Evolutionary conservation across 2,113 vertebrate species (phyloP).

Genomic region (Patagioenas fasciata): DNA sequence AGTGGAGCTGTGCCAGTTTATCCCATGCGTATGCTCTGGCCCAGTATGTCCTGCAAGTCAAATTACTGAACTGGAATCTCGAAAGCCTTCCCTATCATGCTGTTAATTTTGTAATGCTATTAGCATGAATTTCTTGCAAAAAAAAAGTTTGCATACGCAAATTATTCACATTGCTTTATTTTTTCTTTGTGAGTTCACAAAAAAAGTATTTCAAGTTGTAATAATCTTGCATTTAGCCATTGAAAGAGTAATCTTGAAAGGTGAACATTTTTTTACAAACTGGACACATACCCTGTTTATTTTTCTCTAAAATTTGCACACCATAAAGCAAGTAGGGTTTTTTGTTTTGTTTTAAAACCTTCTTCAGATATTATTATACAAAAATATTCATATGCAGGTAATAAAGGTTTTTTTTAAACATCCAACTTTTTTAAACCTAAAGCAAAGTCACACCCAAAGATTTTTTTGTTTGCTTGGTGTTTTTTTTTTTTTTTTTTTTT

Average conservation of each 20-base stretch:
- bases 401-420: slow-evolving; percentile 73
- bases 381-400: slow-evolving; percentile 80
- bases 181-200: slow-evolving; percentile 73
- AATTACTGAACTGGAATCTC: neutral
- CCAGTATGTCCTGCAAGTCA: neutral
- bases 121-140: slow-evolving; percentile 11
- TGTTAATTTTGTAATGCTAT: neutral
- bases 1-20: neutral
- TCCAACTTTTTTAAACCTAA: slow-evolving; percentile 67
- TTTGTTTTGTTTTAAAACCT: slow-evolving; percentile 62
- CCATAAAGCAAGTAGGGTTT: slow-evolving; percentile 69
- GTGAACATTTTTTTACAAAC: slow-evolving; percentile 76
- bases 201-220: slow-evolving; percentile 67
- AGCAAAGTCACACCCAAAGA: slow-evolving; percentile 65
- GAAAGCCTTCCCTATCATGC: neutral
- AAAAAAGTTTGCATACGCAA: slow-evolving; percentile 70
- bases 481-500: too few species aligned
- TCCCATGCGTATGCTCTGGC: neutral
- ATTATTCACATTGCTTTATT: slow-evolving; percentile 79
- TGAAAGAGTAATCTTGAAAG: slow-evolving; percentile 71
- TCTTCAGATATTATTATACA: slow-evolving; percentile 73
- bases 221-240: slow-evolving; percentile 74
- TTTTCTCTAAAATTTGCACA: slow-evolving; percentile 72
- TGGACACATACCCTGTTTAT: slow-evolving; percentile 74
- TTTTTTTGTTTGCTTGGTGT: neutral